phyloP scores from a whole-genome alignment of 2,113 vertebrate genomes.

The Phoxinus phoxinus region DNA sequence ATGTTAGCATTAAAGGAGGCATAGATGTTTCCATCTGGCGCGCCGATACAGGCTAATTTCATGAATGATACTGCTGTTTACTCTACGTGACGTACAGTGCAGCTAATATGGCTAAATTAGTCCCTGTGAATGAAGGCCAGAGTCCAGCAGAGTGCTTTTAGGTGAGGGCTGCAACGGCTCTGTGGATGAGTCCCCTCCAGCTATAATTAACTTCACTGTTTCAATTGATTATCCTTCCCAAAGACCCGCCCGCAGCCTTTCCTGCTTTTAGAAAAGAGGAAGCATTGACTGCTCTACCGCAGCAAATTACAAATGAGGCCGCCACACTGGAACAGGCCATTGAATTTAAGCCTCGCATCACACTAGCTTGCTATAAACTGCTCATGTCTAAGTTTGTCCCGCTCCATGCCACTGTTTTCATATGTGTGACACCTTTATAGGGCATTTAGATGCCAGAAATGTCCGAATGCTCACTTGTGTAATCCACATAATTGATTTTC shows the following conservation, averaged over 20 bases:
- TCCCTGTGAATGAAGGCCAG: conserved; percentile 16
- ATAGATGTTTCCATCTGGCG: background rate
- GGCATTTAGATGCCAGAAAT: background rate
- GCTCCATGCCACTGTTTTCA: background rate
- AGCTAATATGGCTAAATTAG: background rate
- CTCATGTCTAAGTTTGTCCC: background rate
- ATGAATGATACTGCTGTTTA: conserved; percentile 19
- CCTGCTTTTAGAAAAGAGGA: conserved; percentile 68
- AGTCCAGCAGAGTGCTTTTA: conserved; percentile 6
- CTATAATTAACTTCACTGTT: conserved; percentile 73
- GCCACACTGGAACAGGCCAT: conserved; percentile 47
- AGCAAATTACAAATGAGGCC: conserved; percentile 65
- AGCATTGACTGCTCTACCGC: conserved; percentile 68
- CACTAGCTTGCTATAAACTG: background rate
- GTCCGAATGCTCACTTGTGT: background rate
- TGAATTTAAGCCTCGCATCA: background rate
- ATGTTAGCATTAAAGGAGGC: too few relatives aligned
- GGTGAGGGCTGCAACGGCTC: background rate
- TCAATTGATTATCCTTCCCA: conserved; percentile 73
- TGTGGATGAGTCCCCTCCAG: conserved; percentile 54
- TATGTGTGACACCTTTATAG: background rate
- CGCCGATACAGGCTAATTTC: background rate
- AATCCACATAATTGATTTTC: background rate
- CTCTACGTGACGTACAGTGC: background rate
- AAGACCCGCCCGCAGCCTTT: conserved; percentile 72